A percentile compares a stretch with the other conserved stretches of the same genome.
Evolutionary conservation across 1,140 invertebrate genomes (phyloP).

Genomic region (Cotesia typhae): DNA sequence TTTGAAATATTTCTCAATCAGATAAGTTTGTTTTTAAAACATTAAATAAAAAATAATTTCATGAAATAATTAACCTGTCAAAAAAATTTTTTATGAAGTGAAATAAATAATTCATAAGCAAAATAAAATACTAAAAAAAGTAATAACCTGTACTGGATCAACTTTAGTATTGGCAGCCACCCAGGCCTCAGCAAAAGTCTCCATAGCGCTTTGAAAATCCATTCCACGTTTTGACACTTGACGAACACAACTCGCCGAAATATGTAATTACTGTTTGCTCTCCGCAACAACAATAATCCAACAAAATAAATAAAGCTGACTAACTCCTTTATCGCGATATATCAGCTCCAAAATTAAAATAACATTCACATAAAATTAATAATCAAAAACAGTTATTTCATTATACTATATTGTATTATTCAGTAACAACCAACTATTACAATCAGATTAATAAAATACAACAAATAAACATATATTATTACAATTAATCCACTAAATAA

Average conservation of each 20-base stretch:
- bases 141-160: slow-evolving; percentile 61
- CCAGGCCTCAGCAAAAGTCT: slow-evolving; percentile 96
- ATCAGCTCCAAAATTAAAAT: background rate
- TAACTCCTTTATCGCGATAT: background rate
- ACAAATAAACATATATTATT: no score
- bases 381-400: background rate
- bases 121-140: background rate
- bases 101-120: background rate
- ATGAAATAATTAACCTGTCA: no score
- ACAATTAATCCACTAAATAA: no score
- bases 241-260: no score
- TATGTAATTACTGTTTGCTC: background rate
- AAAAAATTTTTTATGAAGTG: no score
- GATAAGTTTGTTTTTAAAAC: no score
- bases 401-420: background rate
- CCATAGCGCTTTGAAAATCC: slow-evolving; percentile 97
- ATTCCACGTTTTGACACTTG: slow-evolving; percentile 66
- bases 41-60: no score
- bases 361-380: background rate
- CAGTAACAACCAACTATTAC: no score
- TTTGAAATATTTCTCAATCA: no score
- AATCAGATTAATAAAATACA: no score
- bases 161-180: slow-evolving; percentile 88
- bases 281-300: background rate
- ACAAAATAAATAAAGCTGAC: no score